Conservation (phyloP, 2,797 vertebrate species). For the Pangasius sanitwongsei region DNA sequence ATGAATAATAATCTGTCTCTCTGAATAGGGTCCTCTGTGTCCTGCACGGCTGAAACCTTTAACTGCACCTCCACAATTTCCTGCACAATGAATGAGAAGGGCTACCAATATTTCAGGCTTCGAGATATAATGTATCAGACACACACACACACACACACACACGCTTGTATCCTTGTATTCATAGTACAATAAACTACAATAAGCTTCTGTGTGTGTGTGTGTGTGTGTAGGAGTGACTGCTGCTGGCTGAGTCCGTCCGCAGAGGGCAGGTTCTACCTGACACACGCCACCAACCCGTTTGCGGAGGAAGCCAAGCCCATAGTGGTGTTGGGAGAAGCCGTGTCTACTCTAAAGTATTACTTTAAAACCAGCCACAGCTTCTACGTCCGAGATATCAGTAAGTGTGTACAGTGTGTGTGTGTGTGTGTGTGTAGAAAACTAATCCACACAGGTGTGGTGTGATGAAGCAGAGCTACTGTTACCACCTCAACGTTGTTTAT, state of each 20-base stretch:
- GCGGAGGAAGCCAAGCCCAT: slow-evolving; percentile 70
- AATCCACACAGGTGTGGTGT: background rate
- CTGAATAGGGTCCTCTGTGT: slow-evolving; percentile 63
- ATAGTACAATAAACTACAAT: background rate
- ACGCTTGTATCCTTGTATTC: background rate
- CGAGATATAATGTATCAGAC: slow-evolving; percentile 65
- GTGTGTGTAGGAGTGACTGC: slow-evolving; percentile 52
- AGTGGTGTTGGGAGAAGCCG: slow-evolving; percentile 69
- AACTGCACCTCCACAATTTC: slow-evolving; percentile 66
- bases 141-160: background rate
- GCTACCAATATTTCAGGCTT: slow-evolving; percentile 59
- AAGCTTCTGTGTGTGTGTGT: slow-evolving; percentile 6
- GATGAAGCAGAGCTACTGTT: background rate
- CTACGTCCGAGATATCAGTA: slow-evolving; percentile 72
- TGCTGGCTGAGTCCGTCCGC: background rate
- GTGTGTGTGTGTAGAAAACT: background rate
- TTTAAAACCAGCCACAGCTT: slow-evolving; percentile 62
- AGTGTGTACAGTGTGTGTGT: background rate
- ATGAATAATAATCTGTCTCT: background rate
- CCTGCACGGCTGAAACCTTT: slow-evolving; percentile 71
- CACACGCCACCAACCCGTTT: slow-evolving; percentile 66
- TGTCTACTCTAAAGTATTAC: slow-evolving; percentile 31
- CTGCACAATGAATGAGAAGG: slow-evolving; percentile 58
- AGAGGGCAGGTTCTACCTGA: slow-evolving; percentile 63
- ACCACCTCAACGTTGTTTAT: background rate